These are phyloP conservation scores for Glaucopsyche alexis DNA, from an alignment of 2,888 invertebrate genomes.

Conservation along the genomic window DNA sequence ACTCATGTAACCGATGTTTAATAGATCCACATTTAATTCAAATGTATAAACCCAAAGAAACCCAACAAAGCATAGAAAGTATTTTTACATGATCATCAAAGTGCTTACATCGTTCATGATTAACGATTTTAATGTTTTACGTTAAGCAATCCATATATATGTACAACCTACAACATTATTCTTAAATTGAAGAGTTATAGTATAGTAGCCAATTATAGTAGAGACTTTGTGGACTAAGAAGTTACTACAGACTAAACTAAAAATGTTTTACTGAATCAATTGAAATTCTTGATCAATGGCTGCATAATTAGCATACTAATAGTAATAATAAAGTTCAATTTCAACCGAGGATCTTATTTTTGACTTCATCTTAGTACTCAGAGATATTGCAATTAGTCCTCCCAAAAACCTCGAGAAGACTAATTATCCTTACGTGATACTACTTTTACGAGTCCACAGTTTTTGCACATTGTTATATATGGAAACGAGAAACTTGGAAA, in stretches of 20 bases:
- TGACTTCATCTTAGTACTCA: background rate
- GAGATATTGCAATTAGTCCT: slow-evolving; percentile 3
- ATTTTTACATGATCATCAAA: too few relatives aligned
- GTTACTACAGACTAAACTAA: background rate
- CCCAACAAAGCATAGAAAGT: too few relatives aligned
- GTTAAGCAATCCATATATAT: too few relatives aligned
- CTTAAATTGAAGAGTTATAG: too few relatives aligned
- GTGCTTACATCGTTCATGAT: too few relatives aligned
- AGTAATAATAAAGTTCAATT: background rate
- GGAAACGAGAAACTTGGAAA: slow-evolving; percentile 11
- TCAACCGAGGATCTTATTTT: background rate
- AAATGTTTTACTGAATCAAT: background rate
- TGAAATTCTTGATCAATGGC: background rate
- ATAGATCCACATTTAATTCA: background rate
- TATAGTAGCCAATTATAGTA: too few relatives aligned
- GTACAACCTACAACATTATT: too few relatives aligned
- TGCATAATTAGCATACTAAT: background rate
- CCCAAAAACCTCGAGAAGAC: background rate
- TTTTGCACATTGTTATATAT: background rate
- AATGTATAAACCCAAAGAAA: background rate
- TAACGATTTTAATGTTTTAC: too few relatives aligned
- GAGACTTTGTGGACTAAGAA: too few relatives aligned
- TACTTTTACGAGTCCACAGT: background rate
- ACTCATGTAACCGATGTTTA: slow-evolving; percentile 12
- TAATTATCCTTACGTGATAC: slow-evolving; percentile 11